Conservation (phyloP, 2,797 vertebrate genomes). For the Etheostoma nigrum region DNA sequence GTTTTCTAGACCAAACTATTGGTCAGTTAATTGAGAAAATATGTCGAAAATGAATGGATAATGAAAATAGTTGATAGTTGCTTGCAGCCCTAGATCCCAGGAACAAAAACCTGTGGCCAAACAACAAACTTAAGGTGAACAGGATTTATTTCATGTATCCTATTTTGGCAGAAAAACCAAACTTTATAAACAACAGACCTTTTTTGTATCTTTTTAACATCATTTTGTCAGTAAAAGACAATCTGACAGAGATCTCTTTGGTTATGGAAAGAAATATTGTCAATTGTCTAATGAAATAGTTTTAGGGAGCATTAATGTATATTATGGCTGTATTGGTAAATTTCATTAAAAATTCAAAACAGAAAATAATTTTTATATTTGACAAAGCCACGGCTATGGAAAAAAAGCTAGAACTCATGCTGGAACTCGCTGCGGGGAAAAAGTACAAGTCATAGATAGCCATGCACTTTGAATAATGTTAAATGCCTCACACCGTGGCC, state of each 20-base stretch:
- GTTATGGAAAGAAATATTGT: neutral
- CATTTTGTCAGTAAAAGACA: neutral
- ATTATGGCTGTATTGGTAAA: neutral
- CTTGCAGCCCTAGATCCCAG: neutral
- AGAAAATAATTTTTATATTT: neutral
- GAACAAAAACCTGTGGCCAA: neutral
- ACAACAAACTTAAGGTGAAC: neutral
- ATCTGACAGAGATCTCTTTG: neutral
- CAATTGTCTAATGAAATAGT: neutral
- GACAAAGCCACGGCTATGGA: neutral
- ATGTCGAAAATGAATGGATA: neutral
- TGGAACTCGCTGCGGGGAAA: neutral
- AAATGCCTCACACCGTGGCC: constrained; percentile 34
- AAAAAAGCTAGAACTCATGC: neutral
- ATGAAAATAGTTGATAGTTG: neutral
- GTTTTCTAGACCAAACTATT: neutral
- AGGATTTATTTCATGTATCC: neutral
- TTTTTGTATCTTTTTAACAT: neutral
- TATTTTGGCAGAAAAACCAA: neutral
- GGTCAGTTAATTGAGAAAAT: neutral
- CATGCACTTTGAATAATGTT: constrained; percentile 28
- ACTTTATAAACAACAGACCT: neutral
- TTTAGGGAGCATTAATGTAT: neutral
- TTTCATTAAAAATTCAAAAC: neutral
- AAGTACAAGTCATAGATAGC: constrained; percentile 9